phyloP scores from a whole-genome alignment of 1,140 invertebrate genomes.

The Tetragnatha versicolor region DNA sequence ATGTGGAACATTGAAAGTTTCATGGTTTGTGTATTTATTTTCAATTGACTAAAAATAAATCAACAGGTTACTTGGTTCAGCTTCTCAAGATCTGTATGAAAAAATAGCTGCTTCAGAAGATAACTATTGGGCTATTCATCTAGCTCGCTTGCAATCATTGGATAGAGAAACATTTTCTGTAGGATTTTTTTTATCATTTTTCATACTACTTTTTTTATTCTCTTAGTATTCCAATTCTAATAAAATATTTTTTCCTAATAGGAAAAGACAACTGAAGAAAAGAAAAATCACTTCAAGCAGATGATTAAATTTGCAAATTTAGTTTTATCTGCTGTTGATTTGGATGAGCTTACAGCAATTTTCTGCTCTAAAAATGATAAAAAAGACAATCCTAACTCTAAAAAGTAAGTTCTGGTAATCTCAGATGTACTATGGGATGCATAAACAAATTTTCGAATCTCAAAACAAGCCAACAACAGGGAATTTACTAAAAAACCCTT shows the following conservation, averaged over 20 bases:
- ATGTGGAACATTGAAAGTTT: not conserved
- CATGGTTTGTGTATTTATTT: not conserved
- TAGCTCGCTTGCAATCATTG: constrained; percentile 78
- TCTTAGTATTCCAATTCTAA: not conserved
- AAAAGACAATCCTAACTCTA: constrained; percentile 34
- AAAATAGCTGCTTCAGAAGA: constrained; percentile 75
- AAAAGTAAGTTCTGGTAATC: constrained; percentile 28
- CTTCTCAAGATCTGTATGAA: constrained; percentile 71
- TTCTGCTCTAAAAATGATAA: constrained; percentile 54
- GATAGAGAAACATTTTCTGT: constrained; percentile 69
- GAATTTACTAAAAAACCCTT: not conserved
- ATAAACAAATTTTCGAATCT: not conserved
- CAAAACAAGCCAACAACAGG: not conserved
- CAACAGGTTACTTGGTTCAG: constrained; percentile 43
- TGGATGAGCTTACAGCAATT: constrained; percentile 29
- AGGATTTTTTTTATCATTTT: not conserved
- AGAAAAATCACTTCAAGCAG: constrained; percentile 1
- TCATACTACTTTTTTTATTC: not conserved
- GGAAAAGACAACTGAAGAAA: not conserved
- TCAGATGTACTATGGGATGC: not conserved
- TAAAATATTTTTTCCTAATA: not conserved
- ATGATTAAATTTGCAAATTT: constrained; percentile 20
- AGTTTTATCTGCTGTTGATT: not conserved
- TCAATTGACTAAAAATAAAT: not conserved
- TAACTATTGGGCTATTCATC: constrained; percentile 76